phyloP scores from a whole-genome alignment of 2,797 vertebrate species.

The Pangasius djambal region DNA sequence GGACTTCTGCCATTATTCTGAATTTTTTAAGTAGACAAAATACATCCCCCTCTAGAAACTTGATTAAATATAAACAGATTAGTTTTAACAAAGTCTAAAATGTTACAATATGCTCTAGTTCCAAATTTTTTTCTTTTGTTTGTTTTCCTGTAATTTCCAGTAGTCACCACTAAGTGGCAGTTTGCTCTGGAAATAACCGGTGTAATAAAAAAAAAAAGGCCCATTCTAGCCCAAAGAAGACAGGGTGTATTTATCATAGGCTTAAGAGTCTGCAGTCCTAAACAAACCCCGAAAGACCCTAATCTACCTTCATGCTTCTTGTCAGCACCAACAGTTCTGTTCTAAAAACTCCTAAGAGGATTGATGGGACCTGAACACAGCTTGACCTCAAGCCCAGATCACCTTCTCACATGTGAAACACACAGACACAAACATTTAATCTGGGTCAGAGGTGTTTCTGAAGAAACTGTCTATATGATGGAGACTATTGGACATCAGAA shows the following conservation, averaged over 20 bases:
- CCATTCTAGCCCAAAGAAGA: neutral
- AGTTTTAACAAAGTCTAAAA: neutral
- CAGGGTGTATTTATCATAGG: slow-evolving; percentile 1
- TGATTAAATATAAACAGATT: neutral
- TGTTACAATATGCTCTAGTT: neutral
- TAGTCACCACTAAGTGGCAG: slow-evolving; percentile 56
- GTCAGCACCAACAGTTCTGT: slow-evolving; percentile 58
- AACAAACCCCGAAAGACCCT: slow-evolving; percentile 35
- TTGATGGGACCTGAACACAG: slow-evolving; percentile 64
- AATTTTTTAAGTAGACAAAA: neutral
- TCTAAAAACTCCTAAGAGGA: slow-evolving; percentile 73
- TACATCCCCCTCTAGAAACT: too few species aligned
- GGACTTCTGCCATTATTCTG: neutral
- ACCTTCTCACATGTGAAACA: slow-evolving; percentile 19
- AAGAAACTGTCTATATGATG: neutral
- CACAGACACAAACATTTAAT: slow-evolving; percentile 5
- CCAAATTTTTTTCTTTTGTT: neutral
- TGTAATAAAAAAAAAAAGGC: neutral
- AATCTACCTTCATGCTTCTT: slow-evolving; percentile 45
- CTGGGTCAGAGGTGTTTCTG: slow-evolving; percentile 31
- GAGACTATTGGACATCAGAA: neutral
- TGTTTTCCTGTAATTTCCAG: slow-evolving; percentile 32
- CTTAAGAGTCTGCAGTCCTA: slow-evolving; percentile 1
- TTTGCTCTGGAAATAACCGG: neutral
- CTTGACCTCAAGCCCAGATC: slow-evolving; percentile 42